Conservation (phyloP, 2,797 vertebrate species). For the Phoxinus dragarum region DNA sequence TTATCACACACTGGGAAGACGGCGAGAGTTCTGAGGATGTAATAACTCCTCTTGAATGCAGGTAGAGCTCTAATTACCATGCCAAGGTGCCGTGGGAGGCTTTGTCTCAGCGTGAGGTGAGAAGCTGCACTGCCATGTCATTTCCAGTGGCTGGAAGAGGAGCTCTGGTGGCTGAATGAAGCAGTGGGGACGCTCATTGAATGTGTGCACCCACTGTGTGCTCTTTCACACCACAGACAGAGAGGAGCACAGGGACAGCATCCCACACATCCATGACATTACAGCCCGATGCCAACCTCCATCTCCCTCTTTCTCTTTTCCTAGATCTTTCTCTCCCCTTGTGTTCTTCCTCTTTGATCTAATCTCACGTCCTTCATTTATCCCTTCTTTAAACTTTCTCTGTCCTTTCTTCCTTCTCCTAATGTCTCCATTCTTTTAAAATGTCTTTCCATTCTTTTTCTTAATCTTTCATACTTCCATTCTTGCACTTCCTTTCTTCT, state of each 20-base stretch:
- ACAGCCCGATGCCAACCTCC: background rate
- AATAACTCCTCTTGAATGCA: conserved; percentile 50
- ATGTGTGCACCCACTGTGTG: conserved; percentile 61
- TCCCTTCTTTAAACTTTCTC: background rate
- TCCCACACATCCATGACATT: background rate
- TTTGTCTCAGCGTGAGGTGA: conserved; percentile 58
- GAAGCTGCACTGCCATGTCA: conserved; percentile 48
- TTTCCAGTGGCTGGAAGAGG: conserved; percentile 37
- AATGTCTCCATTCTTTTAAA: background rate
- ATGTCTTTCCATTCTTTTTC: background rate
- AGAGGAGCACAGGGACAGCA: conserved; percentile 54
- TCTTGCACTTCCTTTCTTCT: background rate
- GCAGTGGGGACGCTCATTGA: conserved; percentile 67
- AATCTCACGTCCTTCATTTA: background rate
- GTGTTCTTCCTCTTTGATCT: background rate
- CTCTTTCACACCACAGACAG: conserved; percentile 56
- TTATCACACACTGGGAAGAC: conserved; percentile 65
- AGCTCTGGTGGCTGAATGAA: conserved; percentile 62
- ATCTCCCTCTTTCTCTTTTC: background rate
- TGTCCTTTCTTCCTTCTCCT: background rate
- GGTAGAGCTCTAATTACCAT: conserved; percentile 72
- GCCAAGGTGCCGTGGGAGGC: conserved; percentile 64
- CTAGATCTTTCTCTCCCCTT: background rate
- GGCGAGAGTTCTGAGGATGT: conserved; percentile 39
- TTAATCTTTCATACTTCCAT: background rate